Base-by-base conservation (phyloP, 2,113 vertebrate genomes). In the Brachirus orientalis region DNA sequence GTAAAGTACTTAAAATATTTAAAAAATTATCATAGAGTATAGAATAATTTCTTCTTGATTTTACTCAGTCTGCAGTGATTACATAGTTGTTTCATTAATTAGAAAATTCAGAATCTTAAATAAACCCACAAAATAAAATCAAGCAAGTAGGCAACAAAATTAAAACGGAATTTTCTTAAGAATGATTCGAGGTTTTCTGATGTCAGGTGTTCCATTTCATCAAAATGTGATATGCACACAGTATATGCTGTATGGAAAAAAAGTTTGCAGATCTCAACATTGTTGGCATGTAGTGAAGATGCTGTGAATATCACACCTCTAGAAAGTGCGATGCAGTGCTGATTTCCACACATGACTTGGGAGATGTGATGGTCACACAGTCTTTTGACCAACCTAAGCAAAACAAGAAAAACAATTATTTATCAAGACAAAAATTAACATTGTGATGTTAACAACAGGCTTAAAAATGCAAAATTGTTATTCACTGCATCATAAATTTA, bases 301-400 rank as follows among this genome's bases (percentile, higher is more conserved):
- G 61, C 14, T 20, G 35, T 28, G 38, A 69, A 20, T 62, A 35
- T 73, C 85, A 67, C 92, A 99, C 98, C 98, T 95, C 94, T 94
- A 79, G 96, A 95, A 88, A 99, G 95, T 90, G 96, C 98, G 77
- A 99, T 92, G 85, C 97, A 99, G 87, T 99, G 98, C 90, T 96
- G 95, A 75, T 95, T 97, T 70, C 98, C 98, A 92, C 98, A 99
- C 87, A 97, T 97, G 44, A 98, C 95, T 88, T 99, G 98, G 66
- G 96, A 92, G 86, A 99, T 96, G 1, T 80, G 95, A 87, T 97
- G 95, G 62, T 97, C 96, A 78, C 94, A 96, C 82, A 99, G 85
- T 58, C 96, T 96, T 82, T 96, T 98, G 75, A 99, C 95, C 91
- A 98, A 91, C 89, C 98, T 99, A 62, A 63, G 86, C 36, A 51